Evolutionary conservation across 2,797 vertebrate genomes (phyloP).

Genomic region (Labeo calbasu): DNA sequence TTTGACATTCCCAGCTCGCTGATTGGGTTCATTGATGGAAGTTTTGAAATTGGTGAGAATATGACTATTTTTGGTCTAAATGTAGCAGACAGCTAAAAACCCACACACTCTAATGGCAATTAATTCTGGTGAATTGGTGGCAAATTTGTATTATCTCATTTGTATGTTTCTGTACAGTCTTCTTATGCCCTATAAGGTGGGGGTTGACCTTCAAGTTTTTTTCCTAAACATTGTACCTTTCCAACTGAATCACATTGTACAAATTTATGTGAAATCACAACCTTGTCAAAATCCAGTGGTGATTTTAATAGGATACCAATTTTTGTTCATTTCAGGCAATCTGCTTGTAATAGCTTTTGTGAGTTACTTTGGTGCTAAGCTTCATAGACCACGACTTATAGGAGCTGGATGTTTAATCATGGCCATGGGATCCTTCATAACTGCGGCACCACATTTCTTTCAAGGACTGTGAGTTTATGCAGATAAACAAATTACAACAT

Average conservation of each 20-base stretch:
- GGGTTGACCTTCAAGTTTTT: not conserved
- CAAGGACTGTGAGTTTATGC: slow-evolving; percentile 75
- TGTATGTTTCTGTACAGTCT: not conserved
- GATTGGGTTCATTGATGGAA: slow-evolving; percentile 91
- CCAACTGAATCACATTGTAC: too few relatives aligned
- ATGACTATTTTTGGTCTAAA: not conserved
- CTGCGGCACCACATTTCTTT: slow-evolving; percentile 78
- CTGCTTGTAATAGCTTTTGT: slow-evolving; percentile 80
- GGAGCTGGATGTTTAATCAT: slow-evolving; percentile 78
- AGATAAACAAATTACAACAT: too few relatives aligned
- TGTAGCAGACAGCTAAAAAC: not conserved
- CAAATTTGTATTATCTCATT: not conserved
- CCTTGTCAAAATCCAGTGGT: too few relatives aligned
- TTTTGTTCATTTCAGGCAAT: slow-evolving; percentile 70
- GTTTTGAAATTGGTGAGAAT: slow-evolving; percentile 91
- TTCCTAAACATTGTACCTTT: too few relatives aligned
- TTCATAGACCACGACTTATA: slow-evolving; percentile 81
- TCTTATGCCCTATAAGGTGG: not conserved
- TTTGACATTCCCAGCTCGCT: slow-evolving; percentile 91
- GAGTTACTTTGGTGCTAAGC: slow-evolving; percentile 82
- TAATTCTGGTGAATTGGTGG: not conserved
- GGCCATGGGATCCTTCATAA: slow-evolving; percentile 71
- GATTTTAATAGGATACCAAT: not conserved
- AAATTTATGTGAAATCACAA: too few relatives aligned
- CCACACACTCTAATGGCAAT: not conserved